Evolutionary conservation across 2,113 vertebrate genomes (phyloP), one percentile per base, ranked within the genome.

Genomic region (Pyxicephalus adspersus): DNA sequence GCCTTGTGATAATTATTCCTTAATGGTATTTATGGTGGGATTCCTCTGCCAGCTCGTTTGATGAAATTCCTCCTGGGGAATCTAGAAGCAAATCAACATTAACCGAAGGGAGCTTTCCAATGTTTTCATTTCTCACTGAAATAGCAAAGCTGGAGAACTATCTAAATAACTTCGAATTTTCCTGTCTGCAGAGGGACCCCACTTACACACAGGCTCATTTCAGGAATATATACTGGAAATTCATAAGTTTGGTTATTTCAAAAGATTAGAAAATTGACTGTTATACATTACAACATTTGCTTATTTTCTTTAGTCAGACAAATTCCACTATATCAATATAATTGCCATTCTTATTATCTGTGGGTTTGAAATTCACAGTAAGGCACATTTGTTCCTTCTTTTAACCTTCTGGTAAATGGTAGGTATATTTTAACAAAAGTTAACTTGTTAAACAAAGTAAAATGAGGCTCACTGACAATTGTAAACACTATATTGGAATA

Each of bases 21-120:
- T 72, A 72, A 72, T 72, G 45, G 70, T 55, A 72, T 72, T 72
- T 54, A 55, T 72, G 23, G 29, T 72, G 50, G 70, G 51, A 57
- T 57, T 72, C 22, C 28, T 5, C 70, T 72, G 70, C 51, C 70
- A 57, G 29, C 22, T 54, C 16, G 70, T 57, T 72, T 72, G 51
- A 72, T 55, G 70, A 26, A 55, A 26, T 17, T 55, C 52, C 70
- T 55, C 70, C 52, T 57, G 70, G 70, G 70, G 34, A 68, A 38
- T 45, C 34, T 68, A 50, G 26, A 25, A 29, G 25, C 6, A 55
- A 55, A 55, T 54, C 70, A 72, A 72, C 68, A 54, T 23, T 20
- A 55, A 55, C 70, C 15, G 28, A 26, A 55, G 2, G 70, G 70
- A 72, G n/a, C 50, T 6, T 20, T 19, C 26, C 22, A 57, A 57